Evolutionary conservation across 2,113 vertebrate genomes (phyloP).

Genomic region (Paraplagusia blochii): DNA sequence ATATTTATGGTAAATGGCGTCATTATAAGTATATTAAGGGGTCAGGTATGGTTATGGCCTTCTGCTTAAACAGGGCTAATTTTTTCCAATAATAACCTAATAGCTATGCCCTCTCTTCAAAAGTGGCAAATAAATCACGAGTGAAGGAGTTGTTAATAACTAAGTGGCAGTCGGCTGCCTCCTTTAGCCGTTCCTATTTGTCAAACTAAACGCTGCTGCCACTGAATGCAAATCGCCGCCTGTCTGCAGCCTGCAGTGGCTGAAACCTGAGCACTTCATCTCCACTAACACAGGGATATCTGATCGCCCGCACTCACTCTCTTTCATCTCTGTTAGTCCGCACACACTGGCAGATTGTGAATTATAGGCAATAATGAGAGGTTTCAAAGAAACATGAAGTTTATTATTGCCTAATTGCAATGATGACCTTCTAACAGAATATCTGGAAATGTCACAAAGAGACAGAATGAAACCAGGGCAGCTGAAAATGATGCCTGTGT

Average conservation of each 20-base stretch:
- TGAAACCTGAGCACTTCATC: constrained; percentile 46
- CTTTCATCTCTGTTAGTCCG: constrained; percentile 12
- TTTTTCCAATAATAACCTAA: constrained; percentile 91
- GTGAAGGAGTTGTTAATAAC: constrained; percentile 98
- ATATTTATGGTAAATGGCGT: constrained; percentile 93
- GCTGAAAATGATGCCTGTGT: background rate
- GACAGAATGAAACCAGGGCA: background rate
- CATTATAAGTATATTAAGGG: constrained; percentile 99
- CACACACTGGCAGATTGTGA: constrained; percentile 10
- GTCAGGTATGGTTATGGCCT: constrained; percentile 89
- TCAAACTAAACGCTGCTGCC: constrained; percentile 94
- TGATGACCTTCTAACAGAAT: background rate
- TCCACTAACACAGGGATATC: constrained; percentile 44
- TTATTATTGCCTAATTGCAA: background rate
- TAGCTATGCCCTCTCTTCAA: constrained; percentile 89
- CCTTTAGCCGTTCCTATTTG: constrained; percentile 90
- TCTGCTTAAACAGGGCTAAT: constrained; percentile 97
- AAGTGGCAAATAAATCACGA: constrained; percentile 94
- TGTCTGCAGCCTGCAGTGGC: constrained; percentile 49
- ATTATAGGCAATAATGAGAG: background rate
- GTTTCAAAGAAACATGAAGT: background rate
- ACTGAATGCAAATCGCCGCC: constrained; percentile 80
- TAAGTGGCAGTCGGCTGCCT: constrained; percentile 93
- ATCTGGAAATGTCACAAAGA: background rate
- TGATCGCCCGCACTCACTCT: constrained; percentile 16